phyloP scores from a whole-genome alignment of 1,140 invertebrate genomes.

The Leguminivora glycinivorella region DNA sequence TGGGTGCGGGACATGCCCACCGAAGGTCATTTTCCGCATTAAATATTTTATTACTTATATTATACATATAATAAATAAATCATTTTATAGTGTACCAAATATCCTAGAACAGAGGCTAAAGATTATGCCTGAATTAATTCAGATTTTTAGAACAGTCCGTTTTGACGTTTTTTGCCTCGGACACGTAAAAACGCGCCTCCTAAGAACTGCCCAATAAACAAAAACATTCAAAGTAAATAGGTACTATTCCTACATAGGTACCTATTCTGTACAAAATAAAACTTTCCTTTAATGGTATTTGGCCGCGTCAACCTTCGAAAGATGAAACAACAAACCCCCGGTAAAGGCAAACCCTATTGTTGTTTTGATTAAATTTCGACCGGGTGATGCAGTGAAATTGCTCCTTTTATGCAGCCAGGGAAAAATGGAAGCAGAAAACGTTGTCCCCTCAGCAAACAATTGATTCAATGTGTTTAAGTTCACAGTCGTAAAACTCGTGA shows the following conservation, averaged over 20 bases:
- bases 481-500: conserved; percentile 8
- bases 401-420: conserved; percentile 52
- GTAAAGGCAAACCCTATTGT: conserved; percentile 55
- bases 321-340: conserved; percentile 31
- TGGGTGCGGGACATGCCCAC: too few species aligned
- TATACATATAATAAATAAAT: too few species aligned
- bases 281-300: neutral
- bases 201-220: too few species aligned
- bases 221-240: too few species aligned
- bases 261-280: neutral
- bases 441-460: conserved; percentile 23
- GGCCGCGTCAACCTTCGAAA: neutral
- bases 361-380: conserved; percentile 71
- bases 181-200: too few species aligned
- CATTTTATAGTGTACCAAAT: too few species aligned
- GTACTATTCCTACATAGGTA: neutral
- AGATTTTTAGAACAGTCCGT: too few species aligned
- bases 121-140: too few species aligned
- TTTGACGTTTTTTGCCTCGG: too few species aligned
- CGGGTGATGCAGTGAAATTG: conserved; percentile 53
- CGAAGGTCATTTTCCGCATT: too few species aligned
- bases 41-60: too few species aligned
- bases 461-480: neutral
- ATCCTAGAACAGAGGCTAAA: too few species aligned
- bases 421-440: conserved; percentile 36